Evolutionary conservation across 2,113 vertebrate genomes (phyloP), one percentile per base, ranked within the genome.

Genomic region (Phrynocephalus versicolor): DNA sequence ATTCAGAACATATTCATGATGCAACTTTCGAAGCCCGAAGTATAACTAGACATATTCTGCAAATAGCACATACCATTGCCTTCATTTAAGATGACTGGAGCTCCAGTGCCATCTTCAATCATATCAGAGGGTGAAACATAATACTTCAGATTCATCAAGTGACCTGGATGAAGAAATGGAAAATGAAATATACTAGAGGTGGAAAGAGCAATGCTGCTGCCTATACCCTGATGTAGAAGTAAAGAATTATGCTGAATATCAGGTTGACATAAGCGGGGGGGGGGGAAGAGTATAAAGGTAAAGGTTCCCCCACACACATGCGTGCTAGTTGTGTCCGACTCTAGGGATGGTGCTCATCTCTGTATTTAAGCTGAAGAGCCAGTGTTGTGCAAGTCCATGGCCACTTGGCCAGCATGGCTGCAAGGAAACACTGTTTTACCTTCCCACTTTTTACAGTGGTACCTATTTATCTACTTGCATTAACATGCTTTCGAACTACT

Each of bases 71-170:
- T 95, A 97, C 97, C 96, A 57, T 95, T 98, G 88, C 93, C 96
- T 91, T 99, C 98, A 1, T 96, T 97, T 88, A 98, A 89, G 92
- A 96, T 95, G 82, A 98, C 92, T 1, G 97, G 96, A 14, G 96
- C 89, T 87, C 97, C 97, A 0, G 96, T 97, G 87, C 96, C 97
- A 79, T 98, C 98, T 92, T 99, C 98, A 90, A 99, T 97, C 6
- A 99, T 91, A 91, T 99, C 98, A 81, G 98, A 99, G 14, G 99
- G 99, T 0, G 98, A 99, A 23, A 99, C 96, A 0, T 99, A 99
- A 92, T 99, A 99, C 94, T 99, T 99, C 83, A 99, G 96, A 69
- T 98, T 97, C 95, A 99, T 98, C 88, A 99, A 97, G 84, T 99
- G 97, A 88, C 98, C 97, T 97, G 92, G 8, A 87, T 84, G 76